These are phyloP conservation scores for Drosophila limbata DNA, from an alignment of 2,888 invertebrate species.

Conservation along the genomic window DNA sequence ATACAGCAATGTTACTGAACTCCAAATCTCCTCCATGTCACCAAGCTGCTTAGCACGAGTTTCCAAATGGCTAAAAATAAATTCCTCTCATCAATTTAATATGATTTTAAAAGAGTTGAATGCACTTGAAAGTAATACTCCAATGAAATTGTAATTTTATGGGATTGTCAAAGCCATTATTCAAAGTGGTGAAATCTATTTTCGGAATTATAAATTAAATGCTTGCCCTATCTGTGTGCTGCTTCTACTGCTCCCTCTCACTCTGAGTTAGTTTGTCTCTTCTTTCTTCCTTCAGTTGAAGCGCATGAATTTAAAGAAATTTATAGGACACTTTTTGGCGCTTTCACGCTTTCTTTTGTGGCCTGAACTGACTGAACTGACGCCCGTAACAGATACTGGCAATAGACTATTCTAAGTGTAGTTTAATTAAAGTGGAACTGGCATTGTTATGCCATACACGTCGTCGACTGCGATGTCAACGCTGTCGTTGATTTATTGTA, in stretches of 20 bases:
- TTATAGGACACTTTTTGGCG: slow-evolving; percentile 51
- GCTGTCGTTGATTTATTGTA: slow-evolving; percentile 73
- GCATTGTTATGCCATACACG: slow-evolving; percentile 63
- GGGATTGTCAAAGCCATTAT: slow-evolving; percentile 1
- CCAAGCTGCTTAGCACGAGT: not conserved
- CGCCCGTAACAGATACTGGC: slow-evolving; percentile 30
- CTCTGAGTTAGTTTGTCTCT: not conserved
- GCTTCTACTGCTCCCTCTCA: not conserved
- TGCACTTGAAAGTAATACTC: slow-evolving; percentile 6
- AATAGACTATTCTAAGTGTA: slow-evolving; percentile 53
- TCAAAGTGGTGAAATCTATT: slow-evolving; percentile 9
- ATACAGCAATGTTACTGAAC: slow-evolving; percentile 8
- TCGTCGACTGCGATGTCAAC: slow-evolving; percentile 38
- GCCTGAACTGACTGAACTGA: slow-evolving; percentile 2
- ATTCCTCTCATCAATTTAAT: not conserved
- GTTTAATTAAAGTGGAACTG: slow-evolving; percentile 73
- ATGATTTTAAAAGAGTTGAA: slow-evolving; percentile 7
- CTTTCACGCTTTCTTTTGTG: slow-evolving; percentile 16
- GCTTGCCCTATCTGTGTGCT: not conserved
- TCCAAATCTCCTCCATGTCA: slow-evolving; percentile 3
- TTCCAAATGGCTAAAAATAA: not conserved
- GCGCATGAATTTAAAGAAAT: slow-evolving; percentile 50
- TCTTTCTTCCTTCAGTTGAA: slow-evolving; percentile 12
- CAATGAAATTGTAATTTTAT: not conserved
- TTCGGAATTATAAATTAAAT: slow-evolving; percentile 10